Evolutionary conservation across 2,888 invertebrate species (phyloP), one percentile per base, ranked within the genome.

Genomic region (Drosophila dives): DNA sequence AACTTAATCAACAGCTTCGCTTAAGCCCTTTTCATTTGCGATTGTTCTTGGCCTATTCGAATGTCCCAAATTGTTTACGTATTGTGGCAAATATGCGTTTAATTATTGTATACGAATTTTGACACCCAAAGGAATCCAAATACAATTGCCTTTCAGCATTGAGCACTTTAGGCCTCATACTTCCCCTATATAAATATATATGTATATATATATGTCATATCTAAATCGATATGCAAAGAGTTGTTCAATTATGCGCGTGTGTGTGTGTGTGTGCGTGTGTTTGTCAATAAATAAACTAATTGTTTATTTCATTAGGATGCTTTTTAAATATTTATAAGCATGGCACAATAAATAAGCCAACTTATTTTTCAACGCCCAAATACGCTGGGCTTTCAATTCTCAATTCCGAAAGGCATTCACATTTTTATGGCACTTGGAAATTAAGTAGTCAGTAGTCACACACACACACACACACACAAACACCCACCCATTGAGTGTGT

Each of bases 381-480:
- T 72, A 74, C 65, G 80, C 67, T 56, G 63, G 48, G 77, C 77
- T 75, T 73, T 72, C 72, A 72, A 56, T 61, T 66, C 53, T 55
- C 71, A 62, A 62, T 68, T 66, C 60, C 64, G 61, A 70, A 61
- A 58, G 66, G 70, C 74, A 71, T 63, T 71, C 78, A 65, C 72
- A 78, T 89, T 89, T 89, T 86, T 89, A 86, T 86, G 86, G 86
- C 86, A 86, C 86, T 89, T 89, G 84, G 83, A 86, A 85, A 86
- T 86, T 86, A 86, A 89, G 87, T 84, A 86, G 89, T 89, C 85
- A 78, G 40, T 51, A 40, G 40, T 26, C 65, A 58, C 49, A 68
- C 32, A 59, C 17, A 58, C 36, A 23, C 20, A 23, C 34, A 5
- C 20, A 36, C 33, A 23, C 33, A 6, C 17, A 32, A 6, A 36